Evolutionary conservation across 2,797 vertebrate species (phyloP).

Genomic region (Cyclura pinguis): DNA sequence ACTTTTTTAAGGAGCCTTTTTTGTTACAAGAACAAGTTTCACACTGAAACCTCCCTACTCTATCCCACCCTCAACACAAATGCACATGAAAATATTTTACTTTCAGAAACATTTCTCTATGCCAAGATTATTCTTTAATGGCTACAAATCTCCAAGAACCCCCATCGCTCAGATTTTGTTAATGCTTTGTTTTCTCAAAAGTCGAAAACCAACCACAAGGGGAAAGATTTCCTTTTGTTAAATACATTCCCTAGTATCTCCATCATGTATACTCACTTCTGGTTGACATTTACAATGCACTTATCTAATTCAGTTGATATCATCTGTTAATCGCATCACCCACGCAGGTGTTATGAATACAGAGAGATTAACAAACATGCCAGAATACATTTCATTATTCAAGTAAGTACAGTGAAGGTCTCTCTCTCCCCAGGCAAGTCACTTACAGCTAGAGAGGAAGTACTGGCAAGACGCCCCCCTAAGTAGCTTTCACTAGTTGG

Average conservation of each 20-base stretch:
- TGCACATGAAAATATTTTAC: not conserved
- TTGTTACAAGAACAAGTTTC: not conserved
- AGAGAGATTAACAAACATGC: conserved; percentile 1
- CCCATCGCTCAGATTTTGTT: not conserved
- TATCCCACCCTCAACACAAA: not conserved
- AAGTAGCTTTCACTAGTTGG: conserved; percentile 76
- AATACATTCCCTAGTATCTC: not conserved
- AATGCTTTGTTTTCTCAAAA: conserved; percentile 5
- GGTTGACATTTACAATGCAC: not conserved
- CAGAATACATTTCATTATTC: conserved; percentile 13
- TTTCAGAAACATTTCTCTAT: not conserved
- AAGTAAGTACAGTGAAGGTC: not conserved
- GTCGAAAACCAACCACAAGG: not conserved
- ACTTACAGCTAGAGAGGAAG: conserved; percentile 91
- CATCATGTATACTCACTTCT: not conserved
- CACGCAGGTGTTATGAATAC: not conserved
- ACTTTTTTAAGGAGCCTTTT: not conserved
- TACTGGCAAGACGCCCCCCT: conserved; percentile 83
- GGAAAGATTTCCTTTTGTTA: not conserved
- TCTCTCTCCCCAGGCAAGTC: not conserved
- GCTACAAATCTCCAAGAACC: not conserved
- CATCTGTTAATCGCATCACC: not conserved
- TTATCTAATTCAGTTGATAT: not conserved
- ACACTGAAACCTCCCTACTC: not conserved
- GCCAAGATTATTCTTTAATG: not conserved